phyloP scores from a whole-genome alignment of 2,888 invertebrate species.

The Rhimphoctona megacephalus region DNA sequence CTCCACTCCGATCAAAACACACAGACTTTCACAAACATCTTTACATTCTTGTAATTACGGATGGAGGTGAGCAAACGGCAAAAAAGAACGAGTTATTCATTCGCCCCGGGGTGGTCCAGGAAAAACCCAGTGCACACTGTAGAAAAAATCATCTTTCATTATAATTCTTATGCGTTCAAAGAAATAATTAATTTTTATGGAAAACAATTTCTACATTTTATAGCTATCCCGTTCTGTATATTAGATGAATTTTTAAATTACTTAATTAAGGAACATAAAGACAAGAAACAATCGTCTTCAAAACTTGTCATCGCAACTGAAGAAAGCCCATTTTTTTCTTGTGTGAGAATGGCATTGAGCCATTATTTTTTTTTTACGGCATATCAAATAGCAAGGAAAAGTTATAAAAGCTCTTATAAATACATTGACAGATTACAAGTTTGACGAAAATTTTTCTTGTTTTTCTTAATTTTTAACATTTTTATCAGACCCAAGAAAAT shows the following conservation, averaged over 20 bases:
- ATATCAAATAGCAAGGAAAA: not conserved
- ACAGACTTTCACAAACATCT: slow-evolving; percentile 10
- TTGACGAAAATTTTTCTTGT: not conserved
- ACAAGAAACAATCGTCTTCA: not conserved
- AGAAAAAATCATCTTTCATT: not conserved
- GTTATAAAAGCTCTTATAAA: not conserved
- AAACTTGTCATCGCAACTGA: not conserved
- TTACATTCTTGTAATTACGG: slow-evolving; percentile 13
- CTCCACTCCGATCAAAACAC: slow-evolving; percentile 29
- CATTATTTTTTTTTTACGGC: not conserved
- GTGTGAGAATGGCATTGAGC: not conserved
- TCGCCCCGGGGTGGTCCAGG: slow-evolving; percentile 27
- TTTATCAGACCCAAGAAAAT: not conserved
- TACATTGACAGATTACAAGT: not conserved
- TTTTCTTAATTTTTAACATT: not conserved
- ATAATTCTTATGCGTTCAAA: not conserved
- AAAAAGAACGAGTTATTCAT: slow-evolving; percentile 32
- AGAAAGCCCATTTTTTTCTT: not conserved
- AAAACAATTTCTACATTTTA: not conserved
- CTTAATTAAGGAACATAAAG: not conserved
- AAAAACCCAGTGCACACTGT: slow-evolving; percentile 23
- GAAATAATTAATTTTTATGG: not conserved
- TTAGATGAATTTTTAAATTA: not conserved
- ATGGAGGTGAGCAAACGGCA: slow-evolving; percentile 2
- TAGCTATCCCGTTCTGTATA: not conserved